phyloP scores from a whole-genome alignment of 2,797 vertebrate species.

The Myotis findleyi region DNA sequence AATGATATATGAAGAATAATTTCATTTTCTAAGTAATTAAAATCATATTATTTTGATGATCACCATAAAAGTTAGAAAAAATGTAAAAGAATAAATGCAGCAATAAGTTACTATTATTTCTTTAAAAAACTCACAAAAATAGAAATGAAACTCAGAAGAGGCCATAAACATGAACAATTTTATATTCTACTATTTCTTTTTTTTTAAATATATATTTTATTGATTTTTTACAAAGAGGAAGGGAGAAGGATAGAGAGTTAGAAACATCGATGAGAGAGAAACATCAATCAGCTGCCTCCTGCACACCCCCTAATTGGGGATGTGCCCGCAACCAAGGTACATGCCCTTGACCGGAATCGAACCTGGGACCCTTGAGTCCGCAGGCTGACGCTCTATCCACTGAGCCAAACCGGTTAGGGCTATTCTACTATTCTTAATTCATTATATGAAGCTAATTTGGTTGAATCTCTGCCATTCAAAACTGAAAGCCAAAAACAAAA shows the following conservation, averaged over 20 bases:
- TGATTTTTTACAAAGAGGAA: no score
- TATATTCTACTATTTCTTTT: no score
- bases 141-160: conserved; percentile 2
- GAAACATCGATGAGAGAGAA: no score
- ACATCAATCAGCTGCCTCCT: no score
- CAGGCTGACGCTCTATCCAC: no score
- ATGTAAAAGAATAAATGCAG: background rate
- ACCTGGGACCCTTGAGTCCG: no score
- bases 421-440: background rate
- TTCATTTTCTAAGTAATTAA: conserved; percentile 75
- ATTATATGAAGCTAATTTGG: background rate
- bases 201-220: no score
- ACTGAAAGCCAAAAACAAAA: background rate
- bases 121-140: conserved; percentile 41
- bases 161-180: background rate
- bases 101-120: background rate
- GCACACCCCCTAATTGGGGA: no score
- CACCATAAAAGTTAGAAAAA: conserved; percentile 8
- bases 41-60: conserved; percentile 43
- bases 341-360: no score
- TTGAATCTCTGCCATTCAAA: background rate
- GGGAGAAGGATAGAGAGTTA: no score
- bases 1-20: conserved; percentile 66
- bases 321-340: no score
- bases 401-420: no score